Percentiles rank a stretch among this genome's conserved stretches.
phyloP scores from a whole-genome alignment of 2,888 invertebrate species.

The Noctua comes region DNA sequence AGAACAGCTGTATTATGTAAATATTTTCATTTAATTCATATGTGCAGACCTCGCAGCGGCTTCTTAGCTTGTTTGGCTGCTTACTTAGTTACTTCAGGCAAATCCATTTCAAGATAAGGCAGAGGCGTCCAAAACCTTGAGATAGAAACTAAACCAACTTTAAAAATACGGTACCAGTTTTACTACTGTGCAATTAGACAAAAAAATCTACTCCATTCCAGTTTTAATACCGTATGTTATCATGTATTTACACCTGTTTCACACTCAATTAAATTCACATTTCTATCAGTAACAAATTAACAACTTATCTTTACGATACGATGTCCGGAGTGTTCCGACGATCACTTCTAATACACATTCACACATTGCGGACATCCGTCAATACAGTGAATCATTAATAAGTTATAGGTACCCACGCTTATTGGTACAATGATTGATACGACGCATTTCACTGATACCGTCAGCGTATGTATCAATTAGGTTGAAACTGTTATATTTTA shows the following conservation, averaged over 20 bases:
- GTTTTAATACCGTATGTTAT: slow-evolving; percentile 3
- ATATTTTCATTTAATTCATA: too few relatives aligned
- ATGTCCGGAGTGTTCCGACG: slow-evolving; percentile 5
- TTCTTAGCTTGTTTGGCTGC: not conserved
- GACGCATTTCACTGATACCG: slow-evolving; percentile 38
- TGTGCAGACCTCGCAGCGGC: not conserved
- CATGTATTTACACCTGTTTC: slow-evolving; percentile 4
- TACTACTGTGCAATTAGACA: not conserved
- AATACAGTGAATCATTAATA: slow-evolving; percentile 57
- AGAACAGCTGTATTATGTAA: not conserved
- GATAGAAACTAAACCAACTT: not conserved
- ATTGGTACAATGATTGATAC: slow-evolving; percentile 55
- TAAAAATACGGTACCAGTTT: slow-evolving; percentile 10
- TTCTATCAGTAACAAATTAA: slow-evolving; percentile 30
- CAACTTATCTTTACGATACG: slow-evolving; percentile 32
- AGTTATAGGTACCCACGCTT: slow-evolving; percentile 21
- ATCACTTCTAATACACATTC: slow-evolving; percentile 39
- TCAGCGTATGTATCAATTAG: slow-evolving; percentile 40
- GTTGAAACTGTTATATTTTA: slow-evolving; percentile 25
- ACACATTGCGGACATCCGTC: slow-evolving; percentile 52
- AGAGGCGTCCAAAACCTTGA: not conserved
- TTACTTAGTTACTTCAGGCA: not conserved
- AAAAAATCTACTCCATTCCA: slow-evolving; percentile 6
- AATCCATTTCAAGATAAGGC: not conserved
- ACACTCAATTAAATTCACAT: slow-evolving; percentile 43